Evolutionary conservation across 2,113 vertebrate genomes (phyloP), one percentile per base, ranked within the genome.

Genomic region (Sminthopsis crassicaudata): DNA sequence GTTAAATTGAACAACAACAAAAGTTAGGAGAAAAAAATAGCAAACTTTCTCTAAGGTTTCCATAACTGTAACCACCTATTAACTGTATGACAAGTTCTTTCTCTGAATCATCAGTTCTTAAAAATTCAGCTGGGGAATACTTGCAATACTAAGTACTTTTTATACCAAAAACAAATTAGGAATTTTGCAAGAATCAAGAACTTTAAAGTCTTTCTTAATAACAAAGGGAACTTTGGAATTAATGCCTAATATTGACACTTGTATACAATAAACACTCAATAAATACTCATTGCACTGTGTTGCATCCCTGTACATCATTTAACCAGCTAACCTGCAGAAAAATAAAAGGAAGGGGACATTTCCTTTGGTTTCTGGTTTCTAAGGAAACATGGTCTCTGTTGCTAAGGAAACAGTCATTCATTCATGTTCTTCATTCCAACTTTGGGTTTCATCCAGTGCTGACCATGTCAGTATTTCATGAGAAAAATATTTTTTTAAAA

Each of bases 341-440:
- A 94, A 89, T 93, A 96, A 94, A 94, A 90, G 46, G 55, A 98
- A 93, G 88, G 51, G 93, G 93, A 97, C 2, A 91, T 97, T 98
- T 95, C 52, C 95, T 94, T 94, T 42, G 60, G 84, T 95, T 97
- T 93, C 91, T 95, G 90, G 0, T 96, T 96, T 97, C 93, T 94
- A 90, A 96, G 60, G 76, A 97, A 97, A 90, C 42, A 96, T 96
- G 55, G 94, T 95, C 98, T 95, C 89, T 92, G 94, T 96, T 98
- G 91, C 95, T 96, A 97, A 93, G 96, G 95, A 97, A 98, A 98
- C 95, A 97, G 92, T 94, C 67, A 96, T 97, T 93, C 90, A 46
- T 97, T 95, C 92, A 53, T 96, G 94, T 96, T 97, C 76, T 96
- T 97, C 97, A 94, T 96, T 97, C 93, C 76, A 97, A 96, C 93